These are phyloP conservation scores for Caracal caracal DNA, from an alignment of 2,113 vertebrate genomes.

Conservation along the genomic window DNA sequence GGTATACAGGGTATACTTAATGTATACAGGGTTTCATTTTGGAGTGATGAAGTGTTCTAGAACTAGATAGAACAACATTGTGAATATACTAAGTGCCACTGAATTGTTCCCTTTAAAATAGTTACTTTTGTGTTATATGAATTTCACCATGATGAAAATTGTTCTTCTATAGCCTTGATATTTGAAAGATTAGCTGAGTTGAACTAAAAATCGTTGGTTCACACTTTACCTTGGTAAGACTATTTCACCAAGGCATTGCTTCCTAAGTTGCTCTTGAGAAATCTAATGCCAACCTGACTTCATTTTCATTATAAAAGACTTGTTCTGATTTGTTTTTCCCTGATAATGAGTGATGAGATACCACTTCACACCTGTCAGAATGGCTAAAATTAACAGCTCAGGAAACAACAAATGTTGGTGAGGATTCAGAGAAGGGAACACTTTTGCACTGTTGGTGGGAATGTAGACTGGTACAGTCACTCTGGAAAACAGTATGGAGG, in stretches of 20 bases:
- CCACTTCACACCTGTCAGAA: no score
- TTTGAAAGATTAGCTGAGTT: background rate
- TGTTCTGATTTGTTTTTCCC: background rate
- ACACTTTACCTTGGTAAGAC: background rate
- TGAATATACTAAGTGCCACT: background rate
- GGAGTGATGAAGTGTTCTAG: background rate
- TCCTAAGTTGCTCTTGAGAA: constrained; percentile 1
- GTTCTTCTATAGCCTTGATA: background rate
- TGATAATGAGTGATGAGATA: no score
- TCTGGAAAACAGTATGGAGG: no score
- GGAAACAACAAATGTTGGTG: no score
- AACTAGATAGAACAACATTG: background rate
- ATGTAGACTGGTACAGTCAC: no score
- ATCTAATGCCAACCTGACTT: background rate
- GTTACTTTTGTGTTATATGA: background rate
- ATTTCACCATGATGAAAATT: background rate
- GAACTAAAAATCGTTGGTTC: background rate
- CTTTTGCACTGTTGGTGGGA: no score
- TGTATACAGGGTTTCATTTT: background rate
- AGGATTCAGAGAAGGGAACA: no score
- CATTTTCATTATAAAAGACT: background rate
- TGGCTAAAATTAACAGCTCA: no score
- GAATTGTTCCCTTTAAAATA: background rate
- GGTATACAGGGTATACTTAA: background rate
- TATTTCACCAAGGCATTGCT: background rate